Conservation (phyloP, 2,113 vertebrate genomes). For the Origma solitaria region DNA sequence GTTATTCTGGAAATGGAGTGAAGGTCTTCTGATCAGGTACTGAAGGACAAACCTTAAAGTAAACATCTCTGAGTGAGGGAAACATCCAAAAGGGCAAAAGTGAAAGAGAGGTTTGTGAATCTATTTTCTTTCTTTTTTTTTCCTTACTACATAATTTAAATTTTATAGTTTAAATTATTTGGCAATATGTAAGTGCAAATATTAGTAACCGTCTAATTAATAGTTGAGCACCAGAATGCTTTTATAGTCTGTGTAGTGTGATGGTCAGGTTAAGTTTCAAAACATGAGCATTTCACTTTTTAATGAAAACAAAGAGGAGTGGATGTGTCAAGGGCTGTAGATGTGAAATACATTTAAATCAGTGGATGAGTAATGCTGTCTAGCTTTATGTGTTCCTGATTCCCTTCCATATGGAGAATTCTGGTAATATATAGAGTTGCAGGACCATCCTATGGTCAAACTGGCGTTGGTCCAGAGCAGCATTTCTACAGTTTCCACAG, state of each 20-base stretch:
- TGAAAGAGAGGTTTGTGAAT: background rate
- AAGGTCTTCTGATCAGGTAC: background rate
- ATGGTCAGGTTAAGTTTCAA: background rate
- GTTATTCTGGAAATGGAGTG: background rate
- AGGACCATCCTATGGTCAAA: background rate
- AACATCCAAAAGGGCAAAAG: background rate
- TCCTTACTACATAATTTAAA: background rate
- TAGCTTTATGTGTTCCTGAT: background rate
- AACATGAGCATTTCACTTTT: background rate
- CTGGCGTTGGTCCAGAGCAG: background rate
- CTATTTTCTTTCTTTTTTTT: rapidly evolving
- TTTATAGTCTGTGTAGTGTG: background rate
- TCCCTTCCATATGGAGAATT: background rate
- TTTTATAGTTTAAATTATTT: background rate
- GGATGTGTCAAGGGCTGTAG: background rate
- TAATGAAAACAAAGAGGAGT: background rate
- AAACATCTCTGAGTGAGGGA: background rate
- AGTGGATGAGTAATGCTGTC: background rate
- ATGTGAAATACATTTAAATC: background rate
- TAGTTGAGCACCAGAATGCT: background rate
- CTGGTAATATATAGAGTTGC: background rate
- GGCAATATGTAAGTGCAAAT: background rate
- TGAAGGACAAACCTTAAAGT: background rate
- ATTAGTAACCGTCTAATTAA: background rate
- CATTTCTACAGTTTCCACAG: background rate